Percentiles rank a stretch among this genome's conserved stretches.
Evolutionary conservation across 1,140 invertebrate species (phyloP).

Genomic region (Caenorhabditis briggsae): DNA sequence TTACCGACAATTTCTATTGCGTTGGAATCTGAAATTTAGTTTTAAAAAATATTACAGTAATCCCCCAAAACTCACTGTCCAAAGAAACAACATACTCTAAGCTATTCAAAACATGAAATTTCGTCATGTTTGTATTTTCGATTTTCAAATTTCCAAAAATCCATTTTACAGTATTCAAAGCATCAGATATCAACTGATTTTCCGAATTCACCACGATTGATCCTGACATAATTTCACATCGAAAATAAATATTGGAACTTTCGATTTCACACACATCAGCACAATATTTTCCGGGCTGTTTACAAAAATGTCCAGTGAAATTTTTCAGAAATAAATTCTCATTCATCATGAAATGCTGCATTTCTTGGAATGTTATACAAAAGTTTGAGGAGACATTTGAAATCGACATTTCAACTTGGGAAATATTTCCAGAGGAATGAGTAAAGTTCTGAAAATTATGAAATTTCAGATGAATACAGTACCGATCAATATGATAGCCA

Average conservation of each 20-base stretch:
- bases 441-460: conserved; percentile 22
- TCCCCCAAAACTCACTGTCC: not conserved
- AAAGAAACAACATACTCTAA: not conserved
- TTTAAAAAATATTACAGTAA: not conserved
- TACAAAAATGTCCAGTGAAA: not conserved
- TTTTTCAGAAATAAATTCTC: not conserved
- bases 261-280: not conserved
- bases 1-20: not conserved
- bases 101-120: not conserved
- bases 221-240: not conserved
- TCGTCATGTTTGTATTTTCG: not conserved
- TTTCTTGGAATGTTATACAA: not conserved
- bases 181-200: not conserved
- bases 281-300: not conserved
- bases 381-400: not conserved
- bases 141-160: not conserved
- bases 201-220: not conserved
- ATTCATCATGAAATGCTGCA: not conserved
- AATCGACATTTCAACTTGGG: not conserved
- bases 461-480: no score
- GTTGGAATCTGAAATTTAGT: not conserved
- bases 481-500: no score
- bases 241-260: not conserved
- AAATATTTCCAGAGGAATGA: not conserved
- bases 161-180: not conserved